Conservation (phyloP, 2,888 invertebrate species). For the Mythimna impura region DNA sequence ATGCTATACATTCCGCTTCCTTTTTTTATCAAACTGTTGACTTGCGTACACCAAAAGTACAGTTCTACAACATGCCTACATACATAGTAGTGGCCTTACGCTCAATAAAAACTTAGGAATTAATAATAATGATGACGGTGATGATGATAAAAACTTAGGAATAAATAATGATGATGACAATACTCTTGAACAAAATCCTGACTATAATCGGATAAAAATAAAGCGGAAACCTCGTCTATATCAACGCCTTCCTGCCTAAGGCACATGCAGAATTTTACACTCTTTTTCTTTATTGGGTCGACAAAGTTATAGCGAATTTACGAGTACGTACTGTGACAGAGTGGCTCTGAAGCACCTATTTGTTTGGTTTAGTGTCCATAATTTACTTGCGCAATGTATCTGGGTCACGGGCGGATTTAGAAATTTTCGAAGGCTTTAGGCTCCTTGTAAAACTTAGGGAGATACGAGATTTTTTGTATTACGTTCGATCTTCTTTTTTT, state of each 20-base stretch:
- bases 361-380: slow-evolving; percentile 80
- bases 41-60: too few relatives aligned
- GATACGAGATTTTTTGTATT: slow-evolving; percentile 13
- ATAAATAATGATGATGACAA: neutral
- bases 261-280: slow-evolving; percentile 65
- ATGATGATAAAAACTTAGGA: neutral
- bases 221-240: slow-evolving; percentile 26
- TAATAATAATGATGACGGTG: neutral
- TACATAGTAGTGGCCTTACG: neutral
- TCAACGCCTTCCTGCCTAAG: slow-evolving; percentile 20
- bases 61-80: too few relatives aligned
- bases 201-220: slow-evolving; percentile 20
- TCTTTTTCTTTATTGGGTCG: slow-evolving; percentile 69
- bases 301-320: slow-evolving; percentile 72
- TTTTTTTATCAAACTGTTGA: too few relatives aligned
- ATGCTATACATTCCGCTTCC: too few relatives aligned
- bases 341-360: slow-evolving; percentile 78
- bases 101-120: neutral
- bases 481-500: neutral
- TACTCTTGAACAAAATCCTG: neutral
- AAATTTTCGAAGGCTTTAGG: slow-evolving; percentile 38
- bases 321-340: slow-evolving; percentile 75
- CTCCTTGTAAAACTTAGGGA: slow-evolving; percentile 48
- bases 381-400: slow-evolving; percentile 75
- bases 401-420: slow-evolving; percentile 68